These are phyloP conservation scores for Himantopus leucocephalus DNA, from an alignment of 2,113 vertebrate species.

Conservation along the genomic window DNA sequence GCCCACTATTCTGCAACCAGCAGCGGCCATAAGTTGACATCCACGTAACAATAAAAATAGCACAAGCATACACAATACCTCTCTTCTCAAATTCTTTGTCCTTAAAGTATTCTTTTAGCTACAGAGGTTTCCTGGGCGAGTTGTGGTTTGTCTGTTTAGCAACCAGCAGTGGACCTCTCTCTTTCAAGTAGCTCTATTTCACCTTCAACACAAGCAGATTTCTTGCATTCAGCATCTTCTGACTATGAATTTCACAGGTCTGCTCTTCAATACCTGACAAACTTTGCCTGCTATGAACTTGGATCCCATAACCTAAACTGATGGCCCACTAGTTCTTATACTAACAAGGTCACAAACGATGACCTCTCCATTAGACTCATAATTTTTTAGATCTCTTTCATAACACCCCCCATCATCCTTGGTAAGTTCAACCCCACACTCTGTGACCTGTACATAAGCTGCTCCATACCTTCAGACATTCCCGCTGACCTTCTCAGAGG, in stretches of 20 bases:
- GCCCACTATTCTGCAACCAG: background rate
- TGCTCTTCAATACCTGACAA: background rate
- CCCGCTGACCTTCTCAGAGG: background rate
- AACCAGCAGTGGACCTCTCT: background rate
- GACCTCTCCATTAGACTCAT: fast-evolving
- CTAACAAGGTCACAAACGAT: background rate
- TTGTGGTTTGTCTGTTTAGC: background rate
- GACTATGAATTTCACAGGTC: background rate
- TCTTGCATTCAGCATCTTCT: background rate
- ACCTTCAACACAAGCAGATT: background rate
- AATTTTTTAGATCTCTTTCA: background rate
- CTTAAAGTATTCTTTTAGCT: background rate
- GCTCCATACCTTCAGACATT: background rate
- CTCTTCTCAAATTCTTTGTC: background rate
- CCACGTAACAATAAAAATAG: background rate
- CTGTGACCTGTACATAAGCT: background rate
- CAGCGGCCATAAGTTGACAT: fast-evolving
- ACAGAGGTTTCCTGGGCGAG: background rate
- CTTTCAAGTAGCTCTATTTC: background rate
- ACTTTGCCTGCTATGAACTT: background rate
- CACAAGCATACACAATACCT: background rate
- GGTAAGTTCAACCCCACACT: background rate
- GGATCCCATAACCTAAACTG: background rate
- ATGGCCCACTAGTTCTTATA: background rate
- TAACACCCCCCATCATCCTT: background rate